Evolutionary conservation across 2,113 vertebrate genomes (phyloP).

Genomic region (Ploceus nigricollis): DNA sequence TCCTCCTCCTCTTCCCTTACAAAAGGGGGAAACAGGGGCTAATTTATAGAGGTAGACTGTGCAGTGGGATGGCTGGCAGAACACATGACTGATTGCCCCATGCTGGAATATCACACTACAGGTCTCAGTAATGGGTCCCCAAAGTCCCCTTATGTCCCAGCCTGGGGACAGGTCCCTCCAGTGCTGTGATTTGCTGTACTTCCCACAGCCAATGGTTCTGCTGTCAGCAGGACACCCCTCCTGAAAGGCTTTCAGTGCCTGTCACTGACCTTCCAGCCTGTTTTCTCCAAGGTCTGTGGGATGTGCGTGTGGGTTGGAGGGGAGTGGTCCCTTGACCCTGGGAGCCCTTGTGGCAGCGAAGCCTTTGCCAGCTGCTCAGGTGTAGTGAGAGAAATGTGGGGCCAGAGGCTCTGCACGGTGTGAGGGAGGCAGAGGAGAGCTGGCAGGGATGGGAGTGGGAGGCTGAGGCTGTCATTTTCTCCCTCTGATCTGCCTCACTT

Average conservation of each 20-base stretch:
- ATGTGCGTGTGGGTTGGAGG: fast-evolving
- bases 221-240: neutral
- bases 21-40: neutral
- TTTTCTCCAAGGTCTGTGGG: neutral
- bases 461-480: neutral
- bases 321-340: fast-evolving
- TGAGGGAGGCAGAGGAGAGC: neutral
- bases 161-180: neutral
- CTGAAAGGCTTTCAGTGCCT: neutral
- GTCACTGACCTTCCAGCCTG: neutral
- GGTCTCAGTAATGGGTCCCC: neutral
- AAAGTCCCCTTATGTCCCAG: neutral
- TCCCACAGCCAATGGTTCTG: fast-evolving
- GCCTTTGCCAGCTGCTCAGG: neutral
- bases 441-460: neutral
- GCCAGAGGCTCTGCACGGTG: neutral
- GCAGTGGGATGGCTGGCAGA: neutral
- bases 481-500: neutral
- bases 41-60: neutral
- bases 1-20: neutral
- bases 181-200: neutral
- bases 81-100: neutral
- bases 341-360: fast-evolving
- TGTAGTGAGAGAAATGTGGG: neutral
- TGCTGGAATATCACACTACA: neutral